Evolutionary conservation across 2,113 vertebrate species (phyloP).

Genomic region (Origma solitaria): DNA sequence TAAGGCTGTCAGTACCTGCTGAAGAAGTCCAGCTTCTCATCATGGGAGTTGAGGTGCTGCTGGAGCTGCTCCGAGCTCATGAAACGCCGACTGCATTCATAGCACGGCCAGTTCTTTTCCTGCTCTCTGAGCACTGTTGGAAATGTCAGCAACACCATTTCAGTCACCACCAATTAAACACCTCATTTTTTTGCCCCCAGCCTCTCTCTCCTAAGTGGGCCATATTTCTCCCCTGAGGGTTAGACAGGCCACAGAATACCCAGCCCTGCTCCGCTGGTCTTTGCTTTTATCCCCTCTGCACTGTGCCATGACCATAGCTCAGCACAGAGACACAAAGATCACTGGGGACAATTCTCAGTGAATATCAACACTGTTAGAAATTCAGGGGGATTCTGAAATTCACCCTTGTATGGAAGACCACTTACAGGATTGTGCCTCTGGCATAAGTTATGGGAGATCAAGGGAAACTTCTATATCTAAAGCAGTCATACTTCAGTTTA

Average conservation of each 20-base stretch:
- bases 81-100: conserved; percentile 94
- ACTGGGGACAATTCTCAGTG: background rate
- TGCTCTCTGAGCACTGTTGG: conserved; percentile 85
- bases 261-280: background rate
- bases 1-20: conserved; percentile 75
- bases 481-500: background rate
- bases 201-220: background rate
- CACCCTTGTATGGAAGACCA: background rate
- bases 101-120: conserved; percentile 98
- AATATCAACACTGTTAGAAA: background rate
- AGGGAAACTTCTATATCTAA: background rate
- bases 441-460: background rate
- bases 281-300: background rate
- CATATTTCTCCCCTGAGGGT: background rate
- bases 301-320: background rate
- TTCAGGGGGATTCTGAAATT: background rate
- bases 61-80: conserved; percentile 96
- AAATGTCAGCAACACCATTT: background rate
- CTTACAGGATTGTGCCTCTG: background rate
- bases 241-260: background rate
- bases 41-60: conserved; percentile 96
- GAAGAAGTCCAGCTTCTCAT: conserved; percentile 91
- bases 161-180: background rate
- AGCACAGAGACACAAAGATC: background rate
- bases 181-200: background rate